These are phyloP conservation scores for Mactromeris polynyma DNA, from an alignment of 2,888 invertebrate genomes.

Conservation along the genomic window DNA sequence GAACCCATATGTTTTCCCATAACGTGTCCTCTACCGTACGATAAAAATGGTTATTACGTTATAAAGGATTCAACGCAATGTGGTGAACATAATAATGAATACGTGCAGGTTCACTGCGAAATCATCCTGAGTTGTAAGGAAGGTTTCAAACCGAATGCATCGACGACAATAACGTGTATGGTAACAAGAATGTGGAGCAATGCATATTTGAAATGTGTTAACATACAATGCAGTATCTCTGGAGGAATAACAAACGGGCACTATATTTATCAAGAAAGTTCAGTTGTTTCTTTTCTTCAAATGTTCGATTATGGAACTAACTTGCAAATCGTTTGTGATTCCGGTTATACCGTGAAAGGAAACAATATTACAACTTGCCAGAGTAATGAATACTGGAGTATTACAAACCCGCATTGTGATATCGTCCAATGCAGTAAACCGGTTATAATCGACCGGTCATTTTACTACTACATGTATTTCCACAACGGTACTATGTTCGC, in stretches of 20 bases:
- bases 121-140: neutral
- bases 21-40: neutral
- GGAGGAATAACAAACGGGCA: neutral
- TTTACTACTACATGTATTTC: neutral
- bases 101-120: neutral
- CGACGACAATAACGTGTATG: neutral
- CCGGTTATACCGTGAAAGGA: neutral
- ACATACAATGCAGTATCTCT: neutral
- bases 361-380: neutral
- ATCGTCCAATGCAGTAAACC: neutral
- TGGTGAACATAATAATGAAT: neutral
- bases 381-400: neutral
- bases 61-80: neutral
- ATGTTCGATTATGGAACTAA: neutral
- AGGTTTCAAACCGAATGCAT: neutral
- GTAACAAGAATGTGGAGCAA: neutral
- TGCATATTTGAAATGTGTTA: neutral
- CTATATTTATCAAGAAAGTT: neutral
- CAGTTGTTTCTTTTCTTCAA: neutral
- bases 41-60: neutral
- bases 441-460: neutral
- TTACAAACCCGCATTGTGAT: neutral
- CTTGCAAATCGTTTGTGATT: neutral
- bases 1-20: neutral
- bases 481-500: neutral